phyloP scores from a whole-genome alignment of 2,113 vertebrate species.

The Candoia aspera region DNA sequence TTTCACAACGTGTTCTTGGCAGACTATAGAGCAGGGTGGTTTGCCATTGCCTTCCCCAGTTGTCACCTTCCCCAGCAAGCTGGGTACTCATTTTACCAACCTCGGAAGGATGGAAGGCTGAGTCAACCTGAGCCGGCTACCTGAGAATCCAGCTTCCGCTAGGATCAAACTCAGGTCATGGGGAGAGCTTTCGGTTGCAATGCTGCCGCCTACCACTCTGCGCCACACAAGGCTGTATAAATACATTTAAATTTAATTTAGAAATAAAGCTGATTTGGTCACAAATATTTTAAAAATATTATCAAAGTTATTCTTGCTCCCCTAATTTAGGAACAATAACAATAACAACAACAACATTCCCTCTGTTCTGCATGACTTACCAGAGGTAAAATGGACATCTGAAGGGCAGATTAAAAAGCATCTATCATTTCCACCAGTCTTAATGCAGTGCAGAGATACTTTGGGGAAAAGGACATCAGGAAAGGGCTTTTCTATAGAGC shows the following conservation, averaged over 20 bases:
- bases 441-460: slow-evolving; percentile 86
- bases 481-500: slow-evolving; percentile 77
- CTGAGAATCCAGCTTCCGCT: no score
- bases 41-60: no score
- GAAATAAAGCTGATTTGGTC: background rate
- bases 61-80: no score
- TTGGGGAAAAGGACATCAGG: slow-evolving; percentile 71
- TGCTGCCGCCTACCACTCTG: no score
- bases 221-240: no score
- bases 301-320: background rate
- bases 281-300: background rate
- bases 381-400: slow-evolving; percentile 86
- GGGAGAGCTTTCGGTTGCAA: no score
- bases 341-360: background rate
- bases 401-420: slow-evolving; percentile 92
- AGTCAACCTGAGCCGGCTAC: no score
- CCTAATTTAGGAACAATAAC: background rate
- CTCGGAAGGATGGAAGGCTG: no score
- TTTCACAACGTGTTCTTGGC: no score
- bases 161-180: no score
- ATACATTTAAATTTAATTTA: background rate
- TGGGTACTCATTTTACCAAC: no score
- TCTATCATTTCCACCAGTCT: slow-evolving; percentile 86
- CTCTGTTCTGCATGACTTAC: slow-evolving; percentile 75
- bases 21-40: no score